These are phyloP conservation scores for Heteromyza rotundicornis DNA, from an alignment of 2,888 invertebrate genomes.

Conservation along the genomic window DNA sequence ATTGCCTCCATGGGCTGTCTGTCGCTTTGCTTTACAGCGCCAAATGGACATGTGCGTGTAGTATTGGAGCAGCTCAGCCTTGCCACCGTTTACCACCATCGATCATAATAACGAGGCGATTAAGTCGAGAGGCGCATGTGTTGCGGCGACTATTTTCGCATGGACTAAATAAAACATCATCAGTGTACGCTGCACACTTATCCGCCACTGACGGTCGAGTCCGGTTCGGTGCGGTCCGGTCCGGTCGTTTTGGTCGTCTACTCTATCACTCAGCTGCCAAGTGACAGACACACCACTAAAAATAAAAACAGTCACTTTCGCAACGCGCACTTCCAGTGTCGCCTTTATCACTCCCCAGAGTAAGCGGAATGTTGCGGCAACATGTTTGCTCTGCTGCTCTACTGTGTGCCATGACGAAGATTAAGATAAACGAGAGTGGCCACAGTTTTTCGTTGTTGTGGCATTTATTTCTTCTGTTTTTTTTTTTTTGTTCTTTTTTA, in stretches of 20 bases:
- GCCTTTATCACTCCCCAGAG: not conserved
- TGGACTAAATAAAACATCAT: constrained; percentile 2
- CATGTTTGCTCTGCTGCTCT: too few species aligned
- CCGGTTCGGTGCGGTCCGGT: not conserved
- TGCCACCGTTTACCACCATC: not conserved
- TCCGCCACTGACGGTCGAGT: not conserved
- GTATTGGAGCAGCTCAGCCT: not conserved
- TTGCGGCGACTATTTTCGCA: not conserved
- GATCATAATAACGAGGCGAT: not conserved
- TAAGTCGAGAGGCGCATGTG: too few species aligned
- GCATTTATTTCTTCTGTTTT: too few species aligned
- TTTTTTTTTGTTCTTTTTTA: too few species aligned
- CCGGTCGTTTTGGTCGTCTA: not conserved
- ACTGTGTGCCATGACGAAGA: not conserved
- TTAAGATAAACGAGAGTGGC: constrained; percentile 2
- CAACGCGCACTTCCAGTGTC: not conserved
- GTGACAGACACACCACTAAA: too few species aligned
- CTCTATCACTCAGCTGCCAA: too few species aligned
- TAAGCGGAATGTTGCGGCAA: not conserved
- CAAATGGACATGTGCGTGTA: not conserved
- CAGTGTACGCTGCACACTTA: not conserved
- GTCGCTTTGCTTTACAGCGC: not conserved
- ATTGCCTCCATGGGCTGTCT: not conserved
- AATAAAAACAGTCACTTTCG: not conserved
- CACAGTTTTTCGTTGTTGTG: too few species aligned